These are phyloP conservation scores for Cavia aperea DNA, from an alignment of 2,113 vertebrate species.

Conservation along the genomic window DNA sequence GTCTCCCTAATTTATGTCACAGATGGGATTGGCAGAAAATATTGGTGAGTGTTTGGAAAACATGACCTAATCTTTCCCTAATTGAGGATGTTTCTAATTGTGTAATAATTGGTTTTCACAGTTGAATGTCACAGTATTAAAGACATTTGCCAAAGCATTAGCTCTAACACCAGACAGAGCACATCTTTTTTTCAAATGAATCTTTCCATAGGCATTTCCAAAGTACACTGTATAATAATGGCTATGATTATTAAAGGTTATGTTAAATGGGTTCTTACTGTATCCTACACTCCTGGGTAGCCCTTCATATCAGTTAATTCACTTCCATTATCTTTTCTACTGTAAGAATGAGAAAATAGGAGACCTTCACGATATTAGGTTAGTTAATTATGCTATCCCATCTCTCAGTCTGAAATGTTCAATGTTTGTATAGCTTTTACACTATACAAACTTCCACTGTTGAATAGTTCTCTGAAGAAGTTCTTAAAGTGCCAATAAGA, in stretches of 20 bases:
- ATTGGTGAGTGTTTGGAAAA: conserved; percentile 61
- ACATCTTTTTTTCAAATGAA: conserved; percentile 16
- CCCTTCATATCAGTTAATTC: not conserved
- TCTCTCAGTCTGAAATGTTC: not conserved
- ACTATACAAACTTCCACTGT: not conserved
- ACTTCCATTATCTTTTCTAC: not conserved
- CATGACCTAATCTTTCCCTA: conserved; percentile 61
- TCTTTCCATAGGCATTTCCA: conserved; percentile 22
- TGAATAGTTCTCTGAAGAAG: not conserved
- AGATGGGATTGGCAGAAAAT: conserved; percentile 69
- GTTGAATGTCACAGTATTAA: conserved; percentile 55
- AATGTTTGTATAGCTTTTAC: not conserved
- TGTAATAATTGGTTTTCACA: conserved; percentile 66
- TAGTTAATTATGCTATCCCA: not conserved
- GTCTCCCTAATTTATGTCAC: conserved; percentile 59
- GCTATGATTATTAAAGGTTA: not conserved
- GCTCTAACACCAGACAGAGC: conserved; percentile 26
- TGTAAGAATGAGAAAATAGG: not conserved
- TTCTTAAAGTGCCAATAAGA: not conserved
- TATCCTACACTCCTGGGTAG: not conserved
- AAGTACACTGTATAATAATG: not conserved
- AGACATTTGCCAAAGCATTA: conserved; percentile 52
- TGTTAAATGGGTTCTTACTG: conserved; percentile 6
- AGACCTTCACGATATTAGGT: not conserved
- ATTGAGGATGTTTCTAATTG: conserved; percentile 62